Base-by-base conservation (phyloP, 2,888 invertebrate genomes). In the Notodonta ziczac region DNA sequence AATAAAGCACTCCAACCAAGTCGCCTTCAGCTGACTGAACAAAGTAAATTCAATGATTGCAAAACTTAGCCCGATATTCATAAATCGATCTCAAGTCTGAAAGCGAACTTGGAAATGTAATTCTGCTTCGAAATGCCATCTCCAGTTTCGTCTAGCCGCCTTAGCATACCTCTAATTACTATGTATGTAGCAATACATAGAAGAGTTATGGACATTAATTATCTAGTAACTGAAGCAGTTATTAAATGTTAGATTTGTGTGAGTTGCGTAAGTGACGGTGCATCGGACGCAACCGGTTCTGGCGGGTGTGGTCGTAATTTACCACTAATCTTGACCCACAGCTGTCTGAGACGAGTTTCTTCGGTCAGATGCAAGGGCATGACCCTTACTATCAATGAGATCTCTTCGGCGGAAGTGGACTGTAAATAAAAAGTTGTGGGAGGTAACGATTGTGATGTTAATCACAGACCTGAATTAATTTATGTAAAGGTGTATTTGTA, bases 241-340 rank as follows among this genome's bases (percentile, higher is more conserved):
- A 70, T 72, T 76, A 75, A 70, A 73, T 66, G 79, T 77, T 79
- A 71, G 70, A 67, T 79, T 77, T 78, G 77, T 73, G 72, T 71
- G 50, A 63, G 75, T 86, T 83, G 78, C 80, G 78, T 80, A 80
- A 83, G 78, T 76, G 74, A 74, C 80, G 70, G 84, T 88, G 89
- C 90, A 88, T 88, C 85, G 84, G 74, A 76, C 80, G 73, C 66
- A 77, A 91, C 92, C 90, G 91, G 93, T 91, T 88, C 72, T 65
- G 64, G 73, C 75, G 70, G 73, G 72, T 74, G 70, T 71, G 79
- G 75, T 81, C 78, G 80, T 89, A 87, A 88, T 86, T 89, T 87
- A 85, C 86, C 83, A 85, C 85, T 88, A 89, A 90, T 90, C 87
- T 90, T 93, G 93, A 92, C 92, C 92, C 89, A 91, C 87, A 91